phyloP scores from a whole-genome alignment of 2,888 invertebrate genomes.

The Pseudococcus jackbeardsleyi region DNA sequence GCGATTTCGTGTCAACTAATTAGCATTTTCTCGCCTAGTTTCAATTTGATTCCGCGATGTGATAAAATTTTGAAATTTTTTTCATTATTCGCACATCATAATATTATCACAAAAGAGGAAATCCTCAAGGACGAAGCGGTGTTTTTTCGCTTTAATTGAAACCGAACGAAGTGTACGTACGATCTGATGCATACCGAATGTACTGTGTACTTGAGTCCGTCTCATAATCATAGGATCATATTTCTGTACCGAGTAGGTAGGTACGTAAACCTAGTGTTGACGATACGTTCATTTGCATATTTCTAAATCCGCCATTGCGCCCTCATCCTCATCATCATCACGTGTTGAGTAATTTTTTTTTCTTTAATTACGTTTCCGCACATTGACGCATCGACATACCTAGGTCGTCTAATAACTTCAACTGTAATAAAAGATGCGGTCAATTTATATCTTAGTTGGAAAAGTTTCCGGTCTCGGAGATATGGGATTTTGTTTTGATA shows the following conservation, averaged over 20 bases:
- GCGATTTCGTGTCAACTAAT: conserved; percentile 12
- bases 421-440: background rate
- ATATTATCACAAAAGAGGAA: background rate
- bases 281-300: conserved; percentile 2
- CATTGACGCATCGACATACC: background rate
- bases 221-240: background rate
- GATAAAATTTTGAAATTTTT: conserved; percentile 38
- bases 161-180: background rate
- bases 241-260: background rate
- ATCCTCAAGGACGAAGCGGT: background rate
- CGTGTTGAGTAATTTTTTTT: background rate
- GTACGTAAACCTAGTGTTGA: background rate
- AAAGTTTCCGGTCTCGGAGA: background rate
- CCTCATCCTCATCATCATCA: background rate
- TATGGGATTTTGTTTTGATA: background rate
- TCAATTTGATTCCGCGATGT: conserved; percentile 27
- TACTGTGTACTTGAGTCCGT: background rate
- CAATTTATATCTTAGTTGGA: background rate
- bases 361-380: background rate
- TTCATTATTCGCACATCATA: background rate
- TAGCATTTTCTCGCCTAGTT: conserved; percentile 2
- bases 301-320: background rate
- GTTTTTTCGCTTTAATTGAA: conserved; percentile 33
- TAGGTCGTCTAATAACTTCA: background rate
- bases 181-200: too few relatives aligned